Evolutionary conservation across 1,140 invertebrate genomes (phyloP).

Genomic region (Leptopilina boulardi): DNA sequence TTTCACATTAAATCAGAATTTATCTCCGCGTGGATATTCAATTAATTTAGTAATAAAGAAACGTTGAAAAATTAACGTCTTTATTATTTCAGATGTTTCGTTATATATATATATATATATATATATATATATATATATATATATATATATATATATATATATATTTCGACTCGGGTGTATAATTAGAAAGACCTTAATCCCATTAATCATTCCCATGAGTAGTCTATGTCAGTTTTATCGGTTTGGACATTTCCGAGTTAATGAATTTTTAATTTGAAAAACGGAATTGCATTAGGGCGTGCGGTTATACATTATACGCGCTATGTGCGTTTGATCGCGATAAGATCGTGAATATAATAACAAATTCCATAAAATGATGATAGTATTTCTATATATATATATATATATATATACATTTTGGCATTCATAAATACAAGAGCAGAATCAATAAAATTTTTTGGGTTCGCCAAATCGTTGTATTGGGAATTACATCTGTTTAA

Average conservation of each 20-base stretch:
- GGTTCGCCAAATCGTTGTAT: not conserved
- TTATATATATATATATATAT: no score
- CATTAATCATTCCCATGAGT: not conserved
- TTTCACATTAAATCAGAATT: no score
- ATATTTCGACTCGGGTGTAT: not conserved
- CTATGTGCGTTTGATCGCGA: not conserved
- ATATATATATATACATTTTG: no score
- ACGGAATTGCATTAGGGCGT: constrained; percentile 21
- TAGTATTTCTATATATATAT: not conserved
- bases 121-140: no score
- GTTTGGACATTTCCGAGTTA: constrained; percentile 12
- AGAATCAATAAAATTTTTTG: constrained; percentile 7
- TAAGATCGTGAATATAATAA: constrained; percentile 20
- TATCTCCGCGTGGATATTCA: no score
- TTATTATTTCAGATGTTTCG: no score
- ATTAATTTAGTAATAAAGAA: not conserved
- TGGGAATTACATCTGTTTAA: not conserved
- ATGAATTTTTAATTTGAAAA: constrained; percentile 30
- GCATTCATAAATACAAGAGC: not conserved
- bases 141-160: no score
- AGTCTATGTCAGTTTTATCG: constrained; percentile 24
- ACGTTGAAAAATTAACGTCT: no score
- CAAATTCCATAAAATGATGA: not conserved
- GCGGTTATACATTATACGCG: not conserved
- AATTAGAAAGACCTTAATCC: not conserved